Percentiles rank a stretch among this genome's conserved stretches.
Conservation (phyloP, 2,797 vertebrate genomes). For the Dicrostonyx torquatus region DNA sequence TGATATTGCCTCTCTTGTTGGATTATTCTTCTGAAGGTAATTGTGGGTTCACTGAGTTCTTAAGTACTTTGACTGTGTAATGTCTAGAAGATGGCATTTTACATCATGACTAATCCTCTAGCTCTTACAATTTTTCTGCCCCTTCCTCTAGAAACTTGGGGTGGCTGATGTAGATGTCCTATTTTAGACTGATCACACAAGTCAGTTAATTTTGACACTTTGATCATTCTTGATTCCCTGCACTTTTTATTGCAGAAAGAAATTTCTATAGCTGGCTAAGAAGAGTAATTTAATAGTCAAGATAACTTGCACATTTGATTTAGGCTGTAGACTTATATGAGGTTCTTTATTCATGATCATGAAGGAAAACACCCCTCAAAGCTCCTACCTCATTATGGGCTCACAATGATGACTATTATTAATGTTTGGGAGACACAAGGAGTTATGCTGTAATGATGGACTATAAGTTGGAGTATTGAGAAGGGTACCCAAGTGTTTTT, state of each 20-base stretch:
- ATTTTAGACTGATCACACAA: not conserved
- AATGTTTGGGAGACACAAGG: not conserved
- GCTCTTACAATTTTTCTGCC: not conserved
- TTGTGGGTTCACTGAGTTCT: not conserved
- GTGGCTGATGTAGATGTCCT: not conserved
- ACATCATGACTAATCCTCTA: not conserved
- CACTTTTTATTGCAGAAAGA: not conserved
- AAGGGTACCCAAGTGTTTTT: constrained; percentile 11
- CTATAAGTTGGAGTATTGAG: not conserved
- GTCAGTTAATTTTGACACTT: not conserved
- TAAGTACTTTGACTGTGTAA: not conserved
- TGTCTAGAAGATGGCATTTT: too few species aligned
- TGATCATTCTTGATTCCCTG: not conserved
- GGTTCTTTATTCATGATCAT: not conserved
- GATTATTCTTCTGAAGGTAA: not conserved
- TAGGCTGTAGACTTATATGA: not conserved
- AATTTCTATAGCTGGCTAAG: not conserved
- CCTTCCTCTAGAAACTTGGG: not conserved
- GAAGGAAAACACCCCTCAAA: not conserved
- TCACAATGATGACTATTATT: not conserved
- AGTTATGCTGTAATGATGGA: not conserved
- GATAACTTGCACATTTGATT: not conserved
- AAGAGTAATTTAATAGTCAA: not conserved
- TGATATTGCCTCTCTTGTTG: not conserved
- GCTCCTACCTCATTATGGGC: not conserved